phyloP scores from a whole-genome alignment of 2,113 vertebrate genomes.

The Pelecanoides urinatrix region DNA sequence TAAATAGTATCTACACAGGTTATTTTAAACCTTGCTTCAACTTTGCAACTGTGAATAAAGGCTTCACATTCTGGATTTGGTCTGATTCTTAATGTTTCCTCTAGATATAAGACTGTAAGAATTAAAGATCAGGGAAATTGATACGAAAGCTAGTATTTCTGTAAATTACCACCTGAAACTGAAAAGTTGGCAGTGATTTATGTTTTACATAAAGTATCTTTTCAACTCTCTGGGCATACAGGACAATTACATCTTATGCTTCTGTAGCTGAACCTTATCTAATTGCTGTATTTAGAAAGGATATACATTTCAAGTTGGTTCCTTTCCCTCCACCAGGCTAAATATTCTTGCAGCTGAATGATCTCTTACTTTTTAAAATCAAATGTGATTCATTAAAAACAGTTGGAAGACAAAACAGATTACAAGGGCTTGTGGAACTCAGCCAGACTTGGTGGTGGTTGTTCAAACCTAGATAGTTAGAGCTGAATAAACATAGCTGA shows the following conservation, averaged over 20 bases:
- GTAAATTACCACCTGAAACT: background rate
- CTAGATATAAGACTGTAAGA: too few relatives aligned
- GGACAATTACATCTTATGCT: background rate
- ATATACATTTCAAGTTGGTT: background rate
- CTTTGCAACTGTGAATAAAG: background rate
- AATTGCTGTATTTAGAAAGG: background rate
- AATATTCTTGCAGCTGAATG: background rate
- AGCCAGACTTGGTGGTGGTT: background rate
- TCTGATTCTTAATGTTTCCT: background rate
- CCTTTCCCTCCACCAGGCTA: background rate
- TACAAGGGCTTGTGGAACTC: background rate
- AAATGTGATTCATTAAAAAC: too few relatives aligned
- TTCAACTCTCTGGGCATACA: background rate
- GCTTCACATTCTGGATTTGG: background rate
- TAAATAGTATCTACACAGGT: background rate
- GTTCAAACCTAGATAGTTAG: background rate
- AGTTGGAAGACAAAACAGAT: background rate
- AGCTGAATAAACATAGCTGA: constrained; percentile 1
- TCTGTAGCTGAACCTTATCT: background rate
- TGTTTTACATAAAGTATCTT: background rate
- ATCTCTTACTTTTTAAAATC: background rate
- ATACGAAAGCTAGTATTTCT: background rate
- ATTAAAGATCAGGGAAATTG: background rate
- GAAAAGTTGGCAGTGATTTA: background rate
- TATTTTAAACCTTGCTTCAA: background rate